Evolutionary conservation across 1,140 invertebrate species (phyloP), one percentile per base, ranked within the genome.

Genomic region (Drosophila prosaltans): DNA sequence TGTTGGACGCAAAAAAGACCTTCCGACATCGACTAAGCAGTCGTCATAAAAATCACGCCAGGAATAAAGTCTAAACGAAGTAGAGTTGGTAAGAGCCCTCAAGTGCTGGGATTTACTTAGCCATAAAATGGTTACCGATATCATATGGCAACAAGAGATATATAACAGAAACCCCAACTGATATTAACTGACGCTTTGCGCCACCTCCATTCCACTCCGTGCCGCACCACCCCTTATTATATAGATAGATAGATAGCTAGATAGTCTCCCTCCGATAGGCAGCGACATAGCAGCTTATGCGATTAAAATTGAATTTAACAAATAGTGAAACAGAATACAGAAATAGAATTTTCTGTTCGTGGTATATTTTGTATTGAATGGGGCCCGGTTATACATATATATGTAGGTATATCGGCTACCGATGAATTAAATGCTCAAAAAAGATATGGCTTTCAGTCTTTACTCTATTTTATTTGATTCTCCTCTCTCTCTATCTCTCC

Each of bases 81-180:
- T 36, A 10, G 65, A 51, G 36, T 36, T 10, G 65, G 64, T 39
- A 65, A 78, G 48, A 69, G 54, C 48, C 70, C 54, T 90, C 85
- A 81, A 91, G 90, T 91, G 78, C 16, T 71, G 82, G 90, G 90
- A 91, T 91, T 91, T 81, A 84, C 86, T 91, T 90, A 91, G 78
- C 82, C 85, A 90, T 91, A 91, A 91, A 89, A 70, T 70, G 68
- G 62, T 43, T 62, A 51, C 45, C 45, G 45, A 24, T 48, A 48
- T 48, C 45, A 9, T 48, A 48, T 51, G 45, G 45, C 45, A 26
- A 51, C 21, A 51, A 24, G 7, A 51, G 45, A 5, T 43, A 43
- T 5, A 51, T 51, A 51, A 26, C 45, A 51, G 21, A 7, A n/a
- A 7, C 55, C 26, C 61, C 48, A 64, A 16, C 80, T 75, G 81